Base-by-base conservation (phyloP, 2,888 invertebrate genomes). In the Hypercompe scribonia region DNA sequence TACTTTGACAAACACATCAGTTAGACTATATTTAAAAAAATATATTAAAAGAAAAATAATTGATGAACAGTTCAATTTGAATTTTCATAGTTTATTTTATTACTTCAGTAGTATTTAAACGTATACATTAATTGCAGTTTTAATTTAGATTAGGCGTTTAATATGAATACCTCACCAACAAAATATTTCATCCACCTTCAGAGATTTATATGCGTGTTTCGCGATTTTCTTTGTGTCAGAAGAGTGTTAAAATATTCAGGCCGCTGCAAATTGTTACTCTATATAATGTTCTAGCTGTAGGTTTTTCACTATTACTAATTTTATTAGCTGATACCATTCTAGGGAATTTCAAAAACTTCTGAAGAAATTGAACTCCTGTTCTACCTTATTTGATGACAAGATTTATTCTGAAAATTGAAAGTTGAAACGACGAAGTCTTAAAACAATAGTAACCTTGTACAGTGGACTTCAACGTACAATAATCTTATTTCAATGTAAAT, bases 141-240 rank as follows among this genome's bases (percentile, higher is more conserved):
- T 18, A 7, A 18, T 50, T 24, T 24, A 7, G 50, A 24, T 46
- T 24, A 46, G 33, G 65, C 15, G 18, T 54, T 50, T 68, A 50
- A 21, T 18, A 80, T 86, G 78, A 78, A 78, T 71, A 66, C 77
- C 18, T 75, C 72, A 64, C 76, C 84, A 0, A 46, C 85, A 39
- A 74, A 80, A 72, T 77, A 76, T 68, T 24, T 85, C 31, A 58
- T 83, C 31, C 61, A 73, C 46, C 36, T 84, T 11, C 85, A 87
- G 80, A 87, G 81, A 72, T 15, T 78, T 18, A 70, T 81, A 3
- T 72, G 84, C 4, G 69, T 88, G 0, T 85, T 85, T 65, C 82
- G 85, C 76, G 88, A 88, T 73, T 82, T 81, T 68, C 46, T 21
- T 0, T 64, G 7, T 33, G 79, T 74, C 3, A 80, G 66, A 36